Evolutionary conservation across 2,888 invertebrate species (phyloP).

Genomic region (Linhomoeus sp.): DNA sequence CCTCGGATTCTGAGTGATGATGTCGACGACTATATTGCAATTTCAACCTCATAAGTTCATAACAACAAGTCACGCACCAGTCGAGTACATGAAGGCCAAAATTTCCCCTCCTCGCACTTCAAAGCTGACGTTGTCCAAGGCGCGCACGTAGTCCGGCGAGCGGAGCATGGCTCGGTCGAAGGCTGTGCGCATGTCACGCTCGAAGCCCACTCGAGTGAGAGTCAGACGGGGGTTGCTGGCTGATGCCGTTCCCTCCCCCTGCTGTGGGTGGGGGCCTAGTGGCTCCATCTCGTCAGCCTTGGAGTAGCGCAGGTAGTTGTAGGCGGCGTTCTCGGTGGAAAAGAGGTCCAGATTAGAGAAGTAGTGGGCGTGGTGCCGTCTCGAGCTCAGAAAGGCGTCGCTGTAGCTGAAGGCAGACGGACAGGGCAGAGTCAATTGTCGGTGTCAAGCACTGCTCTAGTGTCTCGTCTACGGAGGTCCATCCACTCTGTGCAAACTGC

Average conservation of each 20-base stretch:
- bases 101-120: slow-evolving; percentile 78
- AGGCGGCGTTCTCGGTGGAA: slow-evolving; percentile 5
- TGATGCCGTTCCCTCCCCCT: too few relatives aligned
- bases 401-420: too few relatives aligned
- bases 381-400: slow-evolving; percentile 5
- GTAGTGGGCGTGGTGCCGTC: slow-evolving; percentile 17
- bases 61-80: slow-evolving; percentile 19
- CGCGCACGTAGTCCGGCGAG: slow-evolving; percentile 29
- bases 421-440: too few relatives aligned
- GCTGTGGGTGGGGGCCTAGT: too few relatives aligned
- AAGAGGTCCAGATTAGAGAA: slow-evolving; percentile 18
- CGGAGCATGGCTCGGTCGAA: slow-evolving; percentile 26
- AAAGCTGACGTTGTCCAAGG: slow-evolving; percentile 55
- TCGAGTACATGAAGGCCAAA: slow-evolving; percentile 66
- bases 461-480: too few relatives aligned
- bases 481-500: too few relatives aligned
- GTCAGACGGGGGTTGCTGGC: too few relatives aligned
- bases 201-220: slow-evolving; percentile 45
- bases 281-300: slow-evolving; percentile 4
- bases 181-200: slow-evolving; percentile 32
- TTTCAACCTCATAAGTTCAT: neutral
- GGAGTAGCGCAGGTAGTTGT: slow-evolving; percentile 14
- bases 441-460: too few relatives aligned
- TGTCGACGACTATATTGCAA: neutral
- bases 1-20: slow-evolving; percentile 54